phyloP scores from a whole-genome alignment of 2,797 vertebrate species.

The Falco berigora region DNA sequence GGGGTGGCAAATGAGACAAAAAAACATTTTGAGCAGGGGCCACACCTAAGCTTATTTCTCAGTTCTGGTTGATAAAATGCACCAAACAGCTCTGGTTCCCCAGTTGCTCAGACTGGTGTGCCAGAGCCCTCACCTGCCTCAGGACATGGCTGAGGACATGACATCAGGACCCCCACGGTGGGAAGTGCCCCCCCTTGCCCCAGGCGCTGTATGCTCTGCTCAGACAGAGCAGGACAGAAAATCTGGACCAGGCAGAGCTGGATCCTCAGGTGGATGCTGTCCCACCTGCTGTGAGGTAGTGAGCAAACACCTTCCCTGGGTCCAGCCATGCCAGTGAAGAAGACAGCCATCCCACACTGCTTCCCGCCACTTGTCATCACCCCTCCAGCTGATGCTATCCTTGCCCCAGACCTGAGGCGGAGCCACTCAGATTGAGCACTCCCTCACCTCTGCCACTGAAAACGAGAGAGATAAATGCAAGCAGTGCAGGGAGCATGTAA shows the following conservation, averaged over 20 bases:
- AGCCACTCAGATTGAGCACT: rapidly evolving
- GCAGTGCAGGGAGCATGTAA: background rate
- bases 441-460: background rate
- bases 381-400: background rate
- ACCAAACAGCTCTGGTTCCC: background rate
- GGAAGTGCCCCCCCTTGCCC: background rate
- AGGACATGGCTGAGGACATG: background rate
- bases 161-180: background rate
- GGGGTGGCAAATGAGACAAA: background rate
- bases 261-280: background rate
- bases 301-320: background rate
- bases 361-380: rapidly evolving
- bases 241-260: background rate
- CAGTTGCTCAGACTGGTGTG: background rate
- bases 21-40: background rate
- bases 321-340: background rate
- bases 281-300: background rate
- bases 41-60: background rate
- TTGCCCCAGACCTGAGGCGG: background rate
- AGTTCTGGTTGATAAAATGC: background rate
- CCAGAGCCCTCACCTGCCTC: background rate
- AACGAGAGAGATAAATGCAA: background rate
- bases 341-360: background rate
- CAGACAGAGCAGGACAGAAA: background rate
- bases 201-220: background rate